Conservation (phyloP, 2,113 vertebrate genomes). For the Otis tarda region DNA sequence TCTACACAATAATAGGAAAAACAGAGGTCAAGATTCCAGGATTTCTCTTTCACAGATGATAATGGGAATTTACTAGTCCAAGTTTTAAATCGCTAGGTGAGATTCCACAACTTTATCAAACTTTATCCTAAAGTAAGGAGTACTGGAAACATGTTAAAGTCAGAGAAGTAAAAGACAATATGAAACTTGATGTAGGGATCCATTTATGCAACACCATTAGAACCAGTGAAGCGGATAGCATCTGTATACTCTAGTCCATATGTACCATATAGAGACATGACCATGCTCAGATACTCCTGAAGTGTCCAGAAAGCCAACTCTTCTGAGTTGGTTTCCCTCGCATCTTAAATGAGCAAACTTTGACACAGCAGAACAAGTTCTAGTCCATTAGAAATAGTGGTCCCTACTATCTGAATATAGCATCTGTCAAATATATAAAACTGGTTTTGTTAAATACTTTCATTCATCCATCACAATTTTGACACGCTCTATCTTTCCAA, state of each 20-base stretch:
- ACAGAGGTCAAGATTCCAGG: neutral
- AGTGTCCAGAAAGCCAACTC: accelerated
- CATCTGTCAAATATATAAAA: neutral
- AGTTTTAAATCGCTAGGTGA: neutral
- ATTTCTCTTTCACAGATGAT: neutral
- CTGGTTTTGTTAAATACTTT: neutral
- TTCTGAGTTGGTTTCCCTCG: neutral
- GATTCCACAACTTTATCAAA: neutral
- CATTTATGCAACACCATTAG: neutral
- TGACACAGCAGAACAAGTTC: neutral
- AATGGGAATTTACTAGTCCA: neutral
- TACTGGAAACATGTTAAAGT: neutral
- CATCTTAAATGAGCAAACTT: neutral
- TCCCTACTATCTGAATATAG: neutral
- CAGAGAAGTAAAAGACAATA: neutral
- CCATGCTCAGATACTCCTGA: neutral
- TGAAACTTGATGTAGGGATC: neutral
- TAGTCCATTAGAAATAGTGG: neutral
- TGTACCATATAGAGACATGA: neutral
- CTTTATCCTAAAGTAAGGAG: neutral
- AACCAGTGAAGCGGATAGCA: neutral
- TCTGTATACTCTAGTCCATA: neutral
- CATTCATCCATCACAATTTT: neutral
- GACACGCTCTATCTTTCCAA: neutral
- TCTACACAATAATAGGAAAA: neutral